These are phyloP conservation scores for Orchesellides sinensis DNA, from an alignment of 2,888 invertebrate species.

Conservation along the genomic window DNA sequence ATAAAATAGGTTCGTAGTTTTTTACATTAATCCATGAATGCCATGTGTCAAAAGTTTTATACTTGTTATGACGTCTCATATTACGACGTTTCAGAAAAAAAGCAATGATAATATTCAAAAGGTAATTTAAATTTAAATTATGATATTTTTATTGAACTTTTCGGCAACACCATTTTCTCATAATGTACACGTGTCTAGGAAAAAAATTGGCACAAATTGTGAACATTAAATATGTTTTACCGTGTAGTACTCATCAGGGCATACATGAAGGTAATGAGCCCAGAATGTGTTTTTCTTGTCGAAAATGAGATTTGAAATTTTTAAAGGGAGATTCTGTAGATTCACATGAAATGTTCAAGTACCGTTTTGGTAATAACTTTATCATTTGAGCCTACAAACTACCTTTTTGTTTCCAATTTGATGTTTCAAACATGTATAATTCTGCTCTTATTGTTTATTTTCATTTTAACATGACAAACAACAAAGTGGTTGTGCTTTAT, in stretches of 20 bases:
- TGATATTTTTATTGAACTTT: constrained; percentile 12
- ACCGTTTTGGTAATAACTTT: constrained; percentile 14
- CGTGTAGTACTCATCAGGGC: not conserved
- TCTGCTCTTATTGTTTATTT: too few relatives aligned
- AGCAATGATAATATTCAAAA: not conserved
- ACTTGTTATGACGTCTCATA: constrained; percentile 12
- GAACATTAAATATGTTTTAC: not conserved
- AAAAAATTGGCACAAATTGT: not conserved
- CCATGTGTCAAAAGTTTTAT: not conserved
- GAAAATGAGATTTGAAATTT: not conserved
- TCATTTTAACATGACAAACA: constrained; percentile 3
- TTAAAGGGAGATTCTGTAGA: not conserved
- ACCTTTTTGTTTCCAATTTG: too few relatives aligned
- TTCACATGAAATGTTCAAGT: not conserved
- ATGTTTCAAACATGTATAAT: too few relatives aligned
- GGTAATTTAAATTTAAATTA: constrained; percentile 23
- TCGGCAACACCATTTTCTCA: constrained; percentile 2
- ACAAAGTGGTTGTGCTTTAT: not conserved
- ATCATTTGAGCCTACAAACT: not conserved
- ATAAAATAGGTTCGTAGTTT: not conserved
- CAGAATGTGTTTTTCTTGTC: too few relatives aligned
- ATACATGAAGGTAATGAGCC: constrained; percentile 1
- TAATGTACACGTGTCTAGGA: not conserved
- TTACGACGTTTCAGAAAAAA: not conserved
- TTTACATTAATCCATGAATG: not conserved